Base-by-base conservation (phyloP, 1,140 invertebrate species). In the Drosophila chauvacae region DNA sequence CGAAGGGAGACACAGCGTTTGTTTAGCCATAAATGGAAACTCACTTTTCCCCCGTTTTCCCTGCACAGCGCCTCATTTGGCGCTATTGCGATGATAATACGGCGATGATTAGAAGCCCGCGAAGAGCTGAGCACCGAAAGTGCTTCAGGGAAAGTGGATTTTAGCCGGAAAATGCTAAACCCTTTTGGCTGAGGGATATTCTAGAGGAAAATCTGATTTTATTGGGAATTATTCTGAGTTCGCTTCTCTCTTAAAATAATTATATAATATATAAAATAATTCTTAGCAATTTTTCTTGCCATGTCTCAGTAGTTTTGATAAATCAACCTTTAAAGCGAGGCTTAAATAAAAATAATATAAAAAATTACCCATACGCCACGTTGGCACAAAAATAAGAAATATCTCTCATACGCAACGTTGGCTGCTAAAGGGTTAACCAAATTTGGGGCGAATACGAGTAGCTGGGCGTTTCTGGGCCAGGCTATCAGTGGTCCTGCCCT, bases 401-500 rank as follows among this genome's bases (percentile, higher is more conserved):
- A 28, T 20, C 26, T 14, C 35, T 48, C 64, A 69, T 57, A 70
- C 64, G 64, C 42, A 71, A 48, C 51, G 64, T 57, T 72, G 66
- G 42, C 37, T 16, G 3, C 13, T 11, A 35, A 33, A 35, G 53
- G n/a, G 35, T 58, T 66, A 70, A 48, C 64, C 47, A 37, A 70
- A 66, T 66, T 66, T 45, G 16, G 47, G 20, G 11, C 58, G 4
- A 30, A 5, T 55, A 23, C 47, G 11, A 33, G 10, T 18, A 16
- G 45, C 42, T 26, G 37, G 42, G 59, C 51, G 69, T 71, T 71
- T 71, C 35, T 70, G 44, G 66, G 69, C 66, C 69, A 72, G 56
- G 53, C 37, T 72, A 72, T 72, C 70, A 60, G 66, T 33, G 68
- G 68, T 39, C 42, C 35, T 72, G 44, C 42, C 59, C 64, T 66